Evolutionary conservation across 2,113 vertebrate species (phyloP).

Genomic region (Lonchura striata): DNA sequence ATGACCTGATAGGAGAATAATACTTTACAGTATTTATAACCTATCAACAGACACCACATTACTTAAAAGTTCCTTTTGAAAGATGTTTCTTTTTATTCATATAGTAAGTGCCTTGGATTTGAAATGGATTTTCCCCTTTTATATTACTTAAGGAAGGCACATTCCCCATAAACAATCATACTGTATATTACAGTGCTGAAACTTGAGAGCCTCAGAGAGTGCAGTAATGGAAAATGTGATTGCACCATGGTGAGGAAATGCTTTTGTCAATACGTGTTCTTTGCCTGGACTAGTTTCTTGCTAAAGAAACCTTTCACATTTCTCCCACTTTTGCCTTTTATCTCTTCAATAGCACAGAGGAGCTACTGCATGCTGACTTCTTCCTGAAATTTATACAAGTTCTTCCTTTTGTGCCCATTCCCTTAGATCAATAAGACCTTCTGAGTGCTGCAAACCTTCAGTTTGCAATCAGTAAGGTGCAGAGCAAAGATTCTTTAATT

Average conservation of each 20-base stretch:
- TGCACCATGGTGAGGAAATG: conserved; percentile 46
- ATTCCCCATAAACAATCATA: conserved; percentile 39
- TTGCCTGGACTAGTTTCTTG: conserved; percentile 11
- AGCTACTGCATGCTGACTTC: conserved; percentile 6
- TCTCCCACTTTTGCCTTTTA: conserved; percentile 7
- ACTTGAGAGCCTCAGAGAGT: conserved; percentile 29
- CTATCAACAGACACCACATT: not conserved
- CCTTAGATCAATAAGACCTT: not conserved
- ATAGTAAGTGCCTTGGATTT: not conserved
- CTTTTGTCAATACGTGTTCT: conserved; percentile 38
- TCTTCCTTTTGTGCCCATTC: conserved; percentile 25
- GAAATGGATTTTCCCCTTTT: not conserved
- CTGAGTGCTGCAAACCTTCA: not conserved
- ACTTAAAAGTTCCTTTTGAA: not conserved
- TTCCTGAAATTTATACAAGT: not conserved
- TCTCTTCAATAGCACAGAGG: conserved; percentile 34
- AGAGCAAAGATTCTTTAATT: not conserved
- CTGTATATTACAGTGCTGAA: conserved; percentile 7
- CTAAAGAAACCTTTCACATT: conserved; percentile 11
- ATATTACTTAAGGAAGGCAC: conserved; percentile 7
- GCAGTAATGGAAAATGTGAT: conserved; percentile 66
- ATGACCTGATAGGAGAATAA: not conserved
- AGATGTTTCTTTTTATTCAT: conserved; percentile 2
- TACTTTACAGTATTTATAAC: conserved; percentile 34
- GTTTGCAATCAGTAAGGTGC: not conserved